Conservation (phyloP, 2,797 vertebrate species). For the Salarias fasciatus region DNA sequence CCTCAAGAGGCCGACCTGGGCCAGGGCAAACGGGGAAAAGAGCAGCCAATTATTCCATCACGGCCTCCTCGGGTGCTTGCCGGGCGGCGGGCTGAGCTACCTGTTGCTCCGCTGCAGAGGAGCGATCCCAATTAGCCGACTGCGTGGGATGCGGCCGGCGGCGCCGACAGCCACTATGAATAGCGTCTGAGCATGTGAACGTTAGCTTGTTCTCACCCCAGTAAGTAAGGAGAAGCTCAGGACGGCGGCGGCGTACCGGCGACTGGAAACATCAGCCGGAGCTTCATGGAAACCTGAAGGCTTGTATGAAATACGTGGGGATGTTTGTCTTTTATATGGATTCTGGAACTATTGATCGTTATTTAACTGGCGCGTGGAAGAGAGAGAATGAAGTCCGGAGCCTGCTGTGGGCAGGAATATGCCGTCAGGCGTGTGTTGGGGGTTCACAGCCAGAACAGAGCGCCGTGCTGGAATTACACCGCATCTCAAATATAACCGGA, state of each 20-base stretch:
- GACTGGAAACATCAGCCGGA: no score
- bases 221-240: slow-evolving; percentile 39
- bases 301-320: no score
- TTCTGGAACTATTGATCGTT: no score
- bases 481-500: slow-evolving; percentile 50
- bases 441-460: neutral
- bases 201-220: slow-evolving; percentile 63
- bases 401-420: no score
- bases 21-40: slow-evolving; percentile 46
- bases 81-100: slow-evolving; percentile 33
- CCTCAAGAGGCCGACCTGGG: slow-evolving; percentile 57
- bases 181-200: slow-evolving; percentile 60
- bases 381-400: no score
- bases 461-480: slow-evolving; percentile 35
- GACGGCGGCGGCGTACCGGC: slow-evolving; percentile 27
- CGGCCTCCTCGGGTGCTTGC: slow-evolving; percentile 32
- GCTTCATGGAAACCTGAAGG: no score
- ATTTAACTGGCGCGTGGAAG: no score
- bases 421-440: no score
- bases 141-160: slow-evolving; percentile 35
- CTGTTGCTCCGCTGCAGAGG: slow-evolving; percentile 50
- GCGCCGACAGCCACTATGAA: slow-evolving; percentile 77
- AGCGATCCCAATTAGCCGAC: slow-evolving; percentile 70
- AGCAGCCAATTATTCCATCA: slow-evolving; percentile 61
- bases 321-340: no score